These are phyloP conservation scores for Sminthurinus aureus DNA, from an alignment of 2,888 invertebrate species.

Conservation along the genomic window DNA sequence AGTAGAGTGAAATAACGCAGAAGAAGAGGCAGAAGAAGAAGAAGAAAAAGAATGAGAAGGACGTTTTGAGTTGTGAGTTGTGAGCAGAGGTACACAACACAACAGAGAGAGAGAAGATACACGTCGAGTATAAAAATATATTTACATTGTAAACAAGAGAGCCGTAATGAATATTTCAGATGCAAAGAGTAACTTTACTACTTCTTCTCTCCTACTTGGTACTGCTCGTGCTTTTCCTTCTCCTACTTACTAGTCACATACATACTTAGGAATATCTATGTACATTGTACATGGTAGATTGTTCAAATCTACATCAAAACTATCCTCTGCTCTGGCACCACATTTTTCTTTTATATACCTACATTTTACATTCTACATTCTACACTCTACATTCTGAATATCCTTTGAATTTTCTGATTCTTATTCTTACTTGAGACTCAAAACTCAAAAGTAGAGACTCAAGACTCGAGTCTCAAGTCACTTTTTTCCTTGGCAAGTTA, in stretches of 20 bases:
- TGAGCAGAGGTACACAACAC: not conserved
- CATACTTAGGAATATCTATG: not conserved
- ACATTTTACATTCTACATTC: too few species aligned
- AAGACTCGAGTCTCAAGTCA: not conserved
- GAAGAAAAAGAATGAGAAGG: not conserved
- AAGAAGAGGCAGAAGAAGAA: not conserved
- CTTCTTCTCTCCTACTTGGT: not conserved
- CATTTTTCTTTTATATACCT: too few species aligned
- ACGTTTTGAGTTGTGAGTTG: not conserved
- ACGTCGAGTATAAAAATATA: slow-evolving; percentile 9
- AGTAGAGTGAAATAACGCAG: not conserved
- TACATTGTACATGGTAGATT: too few species aligned
- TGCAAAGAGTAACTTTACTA: slow-evolving; percentile 12
- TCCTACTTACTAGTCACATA: not conserved
- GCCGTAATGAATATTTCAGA: slow-evolving; percentile 38
- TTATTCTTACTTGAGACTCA: not conserved
- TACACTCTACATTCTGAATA: not conserved
- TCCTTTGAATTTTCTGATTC: not conserved
- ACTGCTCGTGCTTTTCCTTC: not conserved
- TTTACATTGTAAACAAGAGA: slow-evolving; percentile 27
- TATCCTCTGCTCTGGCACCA: too few species aligned
- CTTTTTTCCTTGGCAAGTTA: not conserved
- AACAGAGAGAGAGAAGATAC: not conserved
- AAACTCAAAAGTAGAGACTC: not conserved
- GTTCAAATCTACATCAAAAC: too few species aligned